Percentiles rank a stretch among this genome's conserved stretches.
Evolutionary conservation across 1,140 invertebrate species (phyloP).

Genomic region (Wasmannia auropunctata): DNA sequence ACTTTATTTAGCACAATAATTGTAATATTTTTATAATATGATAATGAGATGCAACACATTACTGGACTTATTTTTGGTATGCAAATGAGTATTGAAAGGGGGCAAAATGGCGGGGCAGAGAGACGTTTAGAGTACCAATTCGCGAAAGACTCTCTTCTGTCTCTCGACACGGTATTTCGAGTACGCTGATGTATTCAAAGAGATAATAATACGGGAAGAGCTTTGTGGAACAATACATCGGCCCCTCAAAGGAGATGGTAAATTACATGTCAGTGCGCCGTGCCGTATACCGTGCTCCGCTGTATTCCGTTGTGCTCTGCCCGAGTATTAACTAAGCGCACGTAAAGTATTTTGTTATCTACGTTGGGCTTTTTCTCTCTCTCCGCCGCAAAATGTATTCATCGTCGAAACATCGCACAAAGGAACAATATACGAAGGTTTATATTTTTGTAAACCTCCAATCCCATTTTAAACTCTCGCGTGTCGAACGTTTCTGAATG

Average conservation of each 20-base stretch:
- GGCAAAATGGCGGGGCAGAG: slow-evolving; percentile 22
- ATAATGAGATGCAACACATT: neutral
- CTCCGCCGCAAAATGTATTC: slow-evolving; percentile 17
- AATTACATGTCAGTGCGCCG: slow-evolving; percentile 58
- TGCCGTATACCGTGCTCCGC: slow-evolving; percentile 6
- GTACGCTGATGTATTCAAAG: slow-evolving; percentile 57
- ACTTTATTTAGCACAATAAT: neutral
- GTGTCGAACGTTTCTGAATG: neutral
- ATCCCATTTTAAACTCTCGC: neutral
- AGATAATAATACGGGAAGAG: slow-evolving; percentile 56
- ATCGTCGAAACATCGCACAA: slow-evolving; percentile 3
- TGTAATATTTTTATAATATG: neutral
- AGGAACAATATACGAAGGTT: neutral
- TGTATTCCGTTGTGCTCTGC: slow-evolving; percentile 42
- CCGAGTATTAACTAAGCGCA: slow-evolving; percentile 53
- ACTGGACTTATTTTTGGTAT: slow-evolving; percentile 16
- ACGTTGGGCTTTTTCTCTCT: slow-evolving; percentile 13
- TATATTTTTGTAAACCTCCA: neutral
- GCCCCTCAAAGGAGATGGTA: slow-evolving; percentile 55
- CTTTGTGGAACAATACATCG: slow-evolving; percentile 60
- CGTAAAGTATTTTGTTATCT: slow-evolving; percentile 57
- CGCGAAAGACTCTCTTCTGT: slow-evolving; percentile 24
- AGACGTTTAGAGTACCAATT: slow-evolving; percentile 47
- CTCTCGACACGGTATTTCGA: slow-evolving; percentile 43
- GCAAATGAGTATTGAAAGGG: slow-evolving; percentile 4